phyloP scores from a whole-genome alignment of 2,888 invertebrate genomes.

The Mechanitis messenoides region DNA sequence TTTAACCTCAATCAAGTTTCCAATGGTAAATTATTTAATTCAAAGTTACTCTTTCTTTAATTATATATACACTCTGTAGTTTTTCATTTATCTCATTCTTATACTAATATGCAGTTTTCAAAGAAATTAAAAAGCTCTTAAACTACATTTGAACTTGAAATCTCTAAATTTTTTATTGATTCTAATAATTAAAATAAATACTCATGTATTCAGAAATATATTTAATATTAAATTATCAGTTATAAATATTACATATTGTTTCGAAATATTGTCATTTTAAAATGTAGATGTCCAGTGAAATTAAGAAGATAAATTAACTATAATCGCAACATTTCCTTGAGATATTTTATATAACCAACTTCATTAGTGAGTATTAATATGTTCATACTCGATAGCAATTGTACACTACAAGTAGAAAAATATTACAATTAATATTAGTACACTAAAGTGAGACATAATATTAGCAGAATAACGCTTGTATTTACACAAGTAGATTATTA shows the following conservation, averaged over 20 bases:
- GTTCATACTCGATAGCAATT: constrained; percentile 9
- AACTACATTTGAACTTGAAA: background rate
- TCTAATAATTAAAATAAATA: background rate
- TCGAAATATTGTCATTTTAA: constrained; percentile 17
- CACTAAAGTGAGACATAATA: constrained; percentile 4
- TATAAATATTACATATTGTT: constrained; percentile 3
- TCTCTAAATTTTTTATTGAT: background rate
- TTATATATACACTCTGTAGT: no score
- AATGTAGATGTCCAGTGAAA: constrained; percentile 11
- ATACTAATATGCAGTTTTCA: no score
- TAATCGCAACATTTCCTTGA: background rate
- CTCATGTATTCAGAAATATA: background rate
- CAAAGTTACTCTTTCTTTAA: no score
- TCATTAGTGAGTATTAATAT: constrained; percentile 3
- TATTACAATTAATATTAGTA: constrained; percentile 13
- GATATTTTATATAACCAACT: background rate
- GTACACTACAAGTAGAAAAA: constrained; percentile 17
- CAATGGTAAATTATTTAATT: no score
- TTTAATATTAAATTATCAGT: constrained; percentile 6
- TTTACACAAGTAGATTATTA: background rate
- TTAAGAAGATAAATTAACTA: background rate
- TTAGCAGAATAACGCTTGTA: background rate
- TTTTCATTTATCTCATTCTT: no score
- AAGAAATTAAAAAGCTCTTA: no score
- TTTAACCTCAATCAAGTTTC: no score